Conservation (phyloP, 2,888 invertebrate genomes). For the Lomographa bimaculata region DNA sequence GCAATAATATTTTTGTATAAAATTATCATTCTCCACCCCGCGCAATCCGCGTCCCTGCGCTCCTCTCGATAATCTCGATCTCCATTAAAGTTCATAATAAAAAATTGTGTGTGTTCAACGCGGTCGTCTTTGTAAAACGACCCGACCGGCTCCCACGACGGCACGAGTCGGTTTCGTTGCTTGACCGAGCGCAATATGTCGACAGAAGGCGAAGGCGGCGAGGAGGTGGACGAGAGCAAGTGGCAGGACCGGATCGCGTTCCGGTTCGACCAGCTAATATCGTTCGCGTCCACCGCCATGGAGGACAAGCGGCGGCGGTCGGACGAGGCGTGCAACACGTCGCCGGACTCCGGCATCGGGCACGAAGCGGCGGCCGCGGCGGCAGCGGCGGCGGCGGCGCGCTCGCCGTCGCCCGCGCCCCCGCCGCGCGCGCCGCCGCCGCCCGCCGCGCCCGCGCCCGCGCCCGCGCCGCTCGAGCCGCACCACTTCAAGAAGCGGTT, state of each 20-base stretch:
- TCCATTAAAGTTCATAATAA: too few species aligned
- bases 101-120: too few species aligned
- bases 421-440: slow-evolving; percentile 42
- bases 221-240: slow-evolving; percentile 91
- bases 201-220: slow-evolving; percentile 84
- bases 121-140: too few species aligned
- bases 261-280: slow-evolving; percentile 96
- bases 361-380: slow-evolving; percentile 83
- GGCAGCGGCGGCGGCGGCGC: slow-evolving; percentile 55
- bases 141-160: too few species aligned
- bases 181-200: too few species aligned
- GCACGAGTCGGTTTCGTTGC: too few species aligned
- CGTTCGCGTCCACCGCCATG: slow-evolving; percentile 95
- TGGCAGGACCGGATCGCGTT: slow-evolving; percentile 97
- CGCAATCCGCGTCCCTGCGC: too few species aligned
- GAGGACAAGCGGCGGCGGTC: slow-evolving; percentile 93
- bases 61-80: too few species aligned
- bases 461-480: slow-evolving; percentile 64
- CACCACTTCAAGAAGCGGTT: slow-evolving; percentile 93
- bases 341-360: slow-evolving; percentile 92
- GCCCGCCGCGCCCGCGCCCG: slow-evolving; percentile 64
- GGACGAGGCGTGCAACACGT: slow-evolving; percentile 92
- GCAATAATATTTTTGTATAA: too few species aligned
- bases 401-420: slow-evolving; percentile 58
- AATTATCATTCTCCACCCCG: too few species aligned